Percentiles rank a stretch among this genome's conserved stretches.
Evolutionary conservation across 37 sponge, comb jelly and placozoan species (phyloP).

Genomic region (Dysidea cf. avara): DNA sequence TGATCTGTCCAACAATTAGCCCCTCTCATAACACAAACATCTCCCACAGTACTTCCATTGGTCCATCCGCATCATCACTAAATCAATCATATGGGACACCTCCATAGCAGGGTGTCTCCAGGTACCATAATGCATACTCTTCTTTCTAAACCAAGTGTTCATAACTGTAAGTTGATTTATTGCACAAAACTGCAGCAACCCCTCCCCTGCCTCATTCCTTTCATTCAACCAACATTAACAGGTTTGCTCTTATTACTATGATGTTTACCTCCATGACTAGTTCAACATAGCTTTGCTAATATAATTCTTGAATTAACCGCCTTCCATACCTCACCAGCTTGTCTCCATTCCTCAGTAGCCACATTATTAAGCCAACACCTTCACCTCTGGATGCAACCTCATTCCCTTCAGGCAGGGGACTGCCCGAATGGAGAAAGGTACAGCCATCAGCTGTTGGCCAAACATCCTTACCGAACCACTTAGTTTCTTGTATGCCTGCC

Average conservation of each 20-base stretch:
- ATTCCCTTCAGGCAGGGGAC: slow-evolving; percentile 23
- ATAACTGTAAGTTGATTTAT: slow-evolving; percentile 39
- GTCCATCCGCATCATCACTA: slow-evolving; percentile 15
- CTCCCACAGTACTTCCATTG: slow-evolving; percentile 8
- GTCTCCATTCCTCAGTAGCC: slow-evolving; percentile 37
- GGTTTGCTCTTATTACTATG: background rate
- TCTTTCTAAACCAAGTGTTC: slow-evolving; percentile 56
- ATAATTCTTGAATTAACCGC: slow-evolving; percentile 40
- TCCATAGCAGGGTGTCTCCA: slow-evolving; percentile 45
- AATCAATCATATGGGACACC: slow-evolving; percentile 21
- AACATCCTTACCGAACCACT: slow-evolving; percentile 39
- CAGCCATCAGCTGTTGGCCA: slow-evolving; percentile 12
- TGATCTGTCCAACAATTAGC: too few species aligned
- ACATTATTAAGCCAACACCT: slow-evolving; percentile 29
- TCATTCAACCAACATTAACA: slow-evolving; percentile 33
- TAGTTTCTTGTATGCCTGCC: slow-evolving; percentile 39
- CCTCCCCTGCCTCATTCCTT: slow-evolving; percentile 36
- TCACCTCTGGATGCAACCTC: slow-evolving; percentile 20
- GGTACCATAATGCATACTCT: slow-evolving; percentile 18
- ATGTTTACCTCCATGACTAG: background rate
- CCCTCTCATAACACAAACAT: slow-evolving; percentile 30
- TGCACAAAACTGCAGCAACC: slow-evolving; percentile 43
- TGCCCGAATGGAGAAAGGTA: slow-evolving; percentile 40
- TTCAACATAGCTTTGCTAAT: slow-evolving; percentile 28
- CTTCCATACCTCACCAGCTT: slow-evolving; percentile 47